phyloP scores from a whole-genome alignment of 2,888 invertebrate genomes.

The Nymphalis c-album region DNA sequence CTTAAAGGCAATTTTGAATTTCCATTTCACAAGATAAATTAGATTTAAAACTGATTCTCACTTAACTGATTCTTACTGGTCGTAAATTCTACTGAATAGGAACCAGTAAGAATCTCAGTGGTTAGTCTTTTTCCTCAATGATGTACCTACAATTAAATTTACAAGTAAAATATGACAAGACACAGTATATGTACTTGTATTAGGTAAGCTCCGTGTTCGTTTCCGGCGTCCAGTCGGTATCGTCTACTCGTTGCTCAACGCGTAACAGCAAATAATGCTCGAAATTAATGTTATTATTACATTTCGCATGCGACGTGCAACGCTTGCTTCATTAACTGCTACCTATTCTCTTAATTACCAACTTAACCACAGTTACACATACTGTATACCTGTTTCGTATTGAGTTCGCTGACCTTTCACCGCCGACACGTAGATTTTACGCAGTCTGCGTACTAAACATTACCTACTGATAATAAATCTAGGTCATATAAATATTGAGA shows the following conservation, averaged over 20 bases:
- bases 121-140: too few relatives aligned
- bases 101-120: too few relatives aligned
- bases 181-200: not conserved
- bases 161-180: too few relatives aligned
- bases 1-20: too few relatives aligned
- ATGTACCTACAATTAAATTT: too few relatives aligned
- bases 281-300: conserved; percentile 10
- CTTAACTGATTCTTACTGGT: too few relatives aligned
- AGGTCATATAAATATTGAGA: not conserved
- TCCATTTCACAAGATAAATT: too few relatives aligned
- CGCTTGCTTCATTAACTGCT: conserved; percentile 17
- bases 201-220: not conserved
- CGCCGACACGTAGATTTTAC: not conserved
- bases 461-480: not conserved
- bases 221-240: not conserved
- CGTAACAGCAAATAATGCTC: not conserved
- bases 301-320: conserved; percentile 13
- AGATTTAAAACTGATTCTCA: too few relatives aligned
- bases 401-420: conserved; percentile 6
- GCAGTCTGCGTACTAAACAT: not conserved
- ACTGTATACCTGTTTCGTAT: conserved; percentile 1
- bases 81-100: too few relatives aligned
- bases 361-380: conserved; percentile 4
- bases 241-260: not conserved
- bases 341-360: conserved; percentile 15